Conservation (phyloP, 2,113 vertebrate genomes). For the Gallinago media region DNA sequence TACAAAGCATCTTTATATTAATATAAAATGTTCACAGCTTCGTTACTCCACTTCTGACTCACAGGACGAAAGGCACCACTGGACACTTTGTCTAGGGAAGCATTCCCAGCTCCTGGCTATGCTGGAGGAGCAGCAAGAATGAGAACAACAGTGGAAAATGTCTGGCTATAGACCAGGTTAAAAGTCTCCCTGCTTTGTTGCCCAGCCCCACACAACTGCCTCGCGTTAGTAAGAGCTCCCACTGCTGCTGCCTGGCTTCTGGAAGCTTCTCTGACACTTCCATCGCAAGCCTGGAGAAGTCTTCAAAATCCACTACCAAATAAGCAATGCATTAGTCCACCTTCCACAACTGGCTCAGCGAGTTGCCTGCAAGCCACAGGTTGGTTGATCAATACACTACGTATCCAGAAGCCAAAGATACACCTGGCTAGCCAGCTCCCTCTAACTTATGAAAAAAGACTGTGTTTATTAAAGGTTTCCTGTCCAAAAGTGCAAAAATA, state of each 20-base stretch:
- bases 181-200: not conserved
- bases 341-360: not conserved
- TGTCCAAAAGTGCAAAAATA: not conserved
- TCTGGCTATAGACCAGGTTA: not conserved
- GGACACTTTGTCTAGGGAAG: not conserved
- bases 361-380: not conserved
- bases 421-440: not conserved
- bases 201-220: not conserved
- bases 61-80: not conserved
- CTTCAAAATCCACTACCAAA: not conserved
- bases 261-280: not conserved
- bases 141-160: not conserved
- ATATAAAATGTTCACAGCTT: not conserved
- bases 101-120: not conserved
- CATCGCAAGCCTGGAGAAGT: not conserved
- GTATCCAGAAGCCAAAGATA: not conserved
- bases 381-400: not conserved
- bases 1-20: not conserved
- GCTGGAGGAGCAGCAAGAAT: not conserved
- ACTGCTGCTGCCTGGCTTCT: not conserved
- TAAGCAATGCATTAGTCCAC: not conserved
- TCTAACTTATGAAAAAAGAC: not conserved
- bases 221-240: not conserved
- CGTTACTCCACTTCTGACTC: conserved; percentile 2
- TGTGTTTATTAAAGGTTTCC: not conserved